Percentiles rank a stretch among this genome's conserved stretches.
phyloP scores from a whole-genome alignment of 2,113 vertebrate species.

The Calyptomena viridis region DNA sequence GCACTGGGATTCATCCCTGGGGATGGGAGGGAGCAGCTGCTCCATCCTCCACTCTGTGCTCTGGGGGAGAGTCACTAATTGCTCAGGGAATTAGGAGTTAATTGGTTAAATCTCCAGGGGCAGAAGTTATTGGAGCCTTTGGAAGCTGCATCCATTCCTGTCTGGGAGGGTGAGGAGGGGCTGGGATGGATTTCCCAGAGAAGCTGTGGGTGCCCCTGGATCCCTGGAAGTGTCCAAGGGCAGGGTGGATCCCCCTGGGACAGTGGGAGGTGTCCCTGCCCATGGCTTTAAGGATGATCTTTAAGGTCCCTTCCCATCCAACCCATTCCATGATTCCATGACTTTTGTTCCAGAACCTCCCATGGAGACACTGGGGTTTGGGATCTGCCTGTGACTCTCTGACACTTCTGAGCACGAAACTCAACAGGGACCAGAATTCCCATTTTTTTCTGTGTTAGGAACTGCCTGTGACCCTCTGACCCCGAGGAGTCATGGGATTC shows the following conservation, averaged over 20 bases:
- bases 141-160: not conserved
- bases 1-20: not conserved
- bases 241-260: not conserved
- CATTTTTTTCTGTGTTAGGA: not conserved
- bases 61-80: not conserved
- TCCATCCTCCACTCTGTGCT: not conserved
- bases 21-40: not conserved
- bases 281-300: no score
- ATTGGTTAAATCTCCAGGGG: not conserved
- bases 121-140: not conserved
- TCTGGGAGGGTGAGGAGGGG: not conserved
- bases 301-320: not conserved
- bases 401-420: not conserved
- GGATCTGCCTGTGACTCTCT: not conserved
- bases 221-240: not conserved
- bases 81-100: not conserved
- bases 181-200: not conserved
- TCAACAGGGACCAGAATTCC: not conserved
- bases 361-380: not conserved
- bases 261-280: not conserved
- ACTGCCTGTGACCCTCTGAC: not conserved
- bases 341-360: not conserved
- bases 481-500: not conserved
- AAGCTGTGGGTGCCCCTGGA: not conserved
- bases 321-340: not conserved